Evolutionary conservation across 2,888 invertebrate genomes (phyloP), one percentile per base, ranked within the genome.

Genomic region (Cephus runcator): DNA sequence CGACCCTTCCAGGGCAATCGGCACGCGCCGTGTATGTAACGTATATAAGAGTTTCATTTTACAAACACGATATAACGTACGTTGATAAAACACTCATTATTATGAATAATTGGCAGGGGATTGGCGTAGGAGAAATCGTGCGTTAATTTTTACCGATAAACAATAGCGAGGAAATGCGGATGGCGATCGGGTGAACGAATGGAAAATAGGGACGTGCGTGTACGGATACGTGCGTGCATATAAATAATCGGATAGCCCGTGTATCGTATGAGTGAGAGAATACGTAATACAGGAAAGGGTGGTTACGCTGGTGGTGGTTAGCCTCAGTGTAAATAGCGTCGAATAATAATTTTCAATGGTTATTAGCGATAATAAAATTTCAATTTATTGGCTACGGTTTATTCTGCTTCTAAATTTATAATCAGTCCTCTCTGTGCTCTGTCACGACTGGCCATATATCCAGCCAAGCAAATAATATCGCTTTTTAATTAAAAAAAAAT

Each of bases 331-430:
- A 88, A 89, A 90, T 89, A 89, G 87, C 86, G 84, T 80, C 84
- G 88, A 89, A 91, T 90, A 90, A 91, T 90, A 89, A 90, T 91
- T 90, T 88, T 83, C 84, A 86, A 85, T 86, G 88, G 88, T 90
- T 90, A 90, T 90, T 90, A 90, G 88, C 89, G 90, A 90, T 90
- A 90, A 90, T 91, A 90, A 91, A 90, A 90, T 90, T 84, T 83
- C 89, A 87, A 91, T 90, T 90, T 90, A 91, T 90, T 87, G 90
- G 85, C 81, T 75, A 79, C 77, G 78, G 80, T 76, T 80, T 77
- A 80, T 76, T 73, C 78, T 76, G 80, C 85, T 35, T 33, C 31
- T 34, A 73, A 73, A 88, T 88, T 88, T 88, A 88, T 87, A 88
- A 88, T 88, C 88, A 81, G 82, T 77, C 79, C 76, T 77, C 81